Percentiles rank a stretch among this genome's conserved stretches.
Conservation (phyloP, 1,140 invertebrate genomes). For the Nomia melanderi region DNA sequence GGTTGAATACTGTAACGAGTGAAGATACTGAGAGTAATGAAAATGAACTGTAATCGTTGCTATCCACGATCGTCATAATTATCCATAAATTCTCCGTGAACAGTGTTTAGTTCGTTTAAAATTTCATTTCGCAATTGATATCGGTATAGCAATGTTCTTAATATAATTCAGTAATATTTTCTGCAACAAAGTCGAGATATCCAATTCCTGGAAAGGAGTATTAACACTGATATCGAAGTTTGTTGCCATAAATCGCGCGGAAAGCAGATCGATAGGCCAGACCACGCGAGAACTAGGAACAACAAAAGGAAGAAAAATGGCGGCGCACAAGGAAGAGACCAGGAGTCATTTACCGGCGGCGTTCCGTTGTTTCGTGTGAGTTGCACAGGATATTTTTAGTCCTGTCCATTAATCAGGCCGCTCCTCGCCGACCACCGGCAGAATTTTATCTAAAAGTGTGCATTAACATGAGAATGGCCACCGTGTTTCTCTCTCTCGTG, state of each 20-base stretch:
- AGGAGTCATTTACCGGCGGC: conserved; percentile 10
- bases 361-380: conserved; percentile 15
- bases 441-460: conserved; percentile 44
- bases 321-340: conserved; percentile 6
- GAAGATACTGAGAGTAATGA: too few relatives aligned
- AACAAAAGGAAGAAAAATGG: background rate
- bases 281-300: background rate
- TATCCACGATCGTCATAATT: too few relatives aligned
- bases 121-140: too few relatives aligned
- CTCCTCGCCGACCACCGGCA: conserved; percentile 19
- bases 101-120: too few relatives aligned
- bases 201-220: too few relatives aligned
- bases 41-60: too few relatives aligned
- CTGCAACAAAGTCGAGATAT: too few relatives aligned
- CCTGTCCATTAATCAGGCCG: conserved; percentile 37
- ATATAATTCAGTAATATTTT: too few relatives aligned
- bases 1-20: too few relatives aligned
- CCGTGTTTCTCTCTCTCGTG: conserved; percentile 27
- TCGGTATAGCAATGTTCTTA: too few relatives aligned
- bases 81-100: too few relatives aligned
- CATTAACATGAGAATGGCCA: conserved; percentile 35
- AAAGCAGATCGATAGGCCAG: background rate
- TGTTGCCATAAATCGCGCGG: background rate
- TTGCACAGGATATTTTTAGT: conserved; percentile 30
- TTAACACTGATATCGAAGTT: too few relatives aligned